Base-by-base conservation (phyloP, 92 coral and sea anemone species). In the Parazoanthus swiftii region DNA sequence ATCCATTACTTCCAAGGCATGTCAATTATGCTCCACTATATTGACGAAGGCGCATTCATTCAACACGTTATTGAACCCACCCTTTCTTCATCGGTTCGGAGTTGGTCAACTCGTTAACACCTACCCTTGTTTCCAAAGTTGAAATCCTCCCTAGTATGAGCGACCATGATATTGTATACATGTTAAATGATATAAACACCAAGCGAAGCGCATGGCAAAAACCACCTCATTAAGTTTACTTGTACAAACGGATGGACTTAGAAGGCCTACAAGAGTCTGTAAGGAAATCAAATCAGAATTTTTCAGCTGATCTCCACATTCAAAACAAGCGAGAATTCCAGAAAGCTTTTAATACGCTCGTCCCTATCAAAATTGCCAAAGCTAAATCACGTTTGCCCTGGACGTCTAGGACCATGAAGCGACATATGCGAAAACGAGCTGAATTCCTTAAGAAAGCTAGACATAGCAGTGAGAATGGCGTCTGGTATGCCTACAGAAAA, bases 361-460 rank as follows among this genome's bases (percentile, higher is more conserved):
- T 81, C 13, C 85, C 85, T 81, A 51, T 36, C 85, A 59, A 59
- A 59, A 59, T 81, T 35, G 59, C 73, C 85, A 59, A 81, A 59
- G 74, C 51, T 81, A 81, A 81, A 81, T 81, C 74, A 59, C 85
- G 37, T 58, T 81, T 81, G 33, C 51, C 85, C 20, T 58, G 85
- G 72, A 11, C 56, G 85, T 10, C 85, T 26, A 80, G 85, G 85
- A 56, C 46, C 42, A 80, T 80, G 58, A 80, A 80, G 85, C 35
- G 85, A 79, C 82, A 79, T 79, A 79, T 50, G 67, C 20, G 82
- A 79, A 50, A 50, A 50, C 68, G 82, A 9, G 82, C 51, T 79
- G 51, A 79, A 54, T 71, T 80, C 18, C 84, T 80, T 4, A 80
- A 80, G 70, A 80, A 80, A 80, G 84, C 84, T 54, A 80, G 84